Conservation (phyloP, 2,797 vertebrate species). For the Xenentodon cancila region DNA sequence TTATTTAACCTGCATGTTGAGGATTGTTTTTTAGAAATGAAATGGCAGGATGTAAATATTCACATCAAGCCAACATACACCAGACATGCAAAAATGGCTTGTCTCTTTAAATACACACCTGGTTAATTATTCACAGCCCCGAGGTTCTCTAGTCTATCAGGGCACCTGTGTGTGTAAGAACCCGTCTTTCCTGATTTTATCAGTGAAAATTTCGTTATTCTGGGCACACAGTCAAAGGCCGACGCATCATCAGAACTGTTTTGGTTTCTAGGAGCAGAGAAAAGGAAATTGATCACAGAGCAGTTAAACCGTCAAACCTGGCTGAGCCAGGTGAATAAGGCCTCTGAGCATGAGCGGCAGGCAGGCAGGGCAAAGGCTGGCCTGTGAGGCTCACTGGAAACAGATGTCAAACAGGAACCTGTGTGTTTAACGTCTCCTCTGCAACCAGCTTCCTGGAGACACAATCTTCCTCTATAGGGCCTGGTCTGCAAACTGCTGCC, state of each 20-base stretch:
- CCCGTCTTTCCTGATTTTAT: slow-evolving; percentile 73
- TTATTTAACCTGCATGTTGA: background rate
- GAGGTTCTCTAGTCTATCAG: slow-evolving; percentile 56
- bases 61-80: slow-evolving; percentile 14
- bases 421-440: slow-evolving; percentile 83
- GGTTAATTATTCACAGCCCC: slow-evolving; percentile 69
- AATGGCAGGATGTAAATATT: slow-evolving; percentile 26
- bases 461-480: slow-evolving; percentile 59
- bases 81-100: slow-evolving; percentile 12
- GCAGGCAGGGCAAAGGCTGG: slow-evolving; percentile 11
- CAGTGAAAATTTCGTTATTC: slow-evolving; percentile 62
- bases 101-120: slow-evolving; percentile 59
- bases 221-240: slow-evolving; percentile 61
- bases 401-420: slow-evolving; percentile 86
- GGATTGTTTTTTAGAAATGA: slow-evolving; percentile 2
- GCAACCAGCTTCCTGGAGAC: slow-evolving; percentile 85
- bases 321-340: slow-evolving; percentile 27
- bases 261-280: slow-evolving; percentile 51
- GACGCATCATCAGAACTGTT: slow-evolving; percentile 49
- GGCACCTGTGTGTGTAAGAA: slow-evolving; percentile 51
- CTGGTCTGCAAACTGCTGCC: slow-evolving; percentile 84
- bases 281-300: slow-evolving; percentile 50
- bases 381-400: slow-evolving; percentile 69
- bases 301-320: slow-evolving; percentile 68
- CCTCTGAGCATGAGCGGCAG: slow-evolving; percentile 17